Percentiles rank a stretch among this genome's conserved stretches.
Evolutionary conservation across 2,888 invertebrate genomes (phyloP).

Genomic region (Drosophila suboccidentalis): DNA sequence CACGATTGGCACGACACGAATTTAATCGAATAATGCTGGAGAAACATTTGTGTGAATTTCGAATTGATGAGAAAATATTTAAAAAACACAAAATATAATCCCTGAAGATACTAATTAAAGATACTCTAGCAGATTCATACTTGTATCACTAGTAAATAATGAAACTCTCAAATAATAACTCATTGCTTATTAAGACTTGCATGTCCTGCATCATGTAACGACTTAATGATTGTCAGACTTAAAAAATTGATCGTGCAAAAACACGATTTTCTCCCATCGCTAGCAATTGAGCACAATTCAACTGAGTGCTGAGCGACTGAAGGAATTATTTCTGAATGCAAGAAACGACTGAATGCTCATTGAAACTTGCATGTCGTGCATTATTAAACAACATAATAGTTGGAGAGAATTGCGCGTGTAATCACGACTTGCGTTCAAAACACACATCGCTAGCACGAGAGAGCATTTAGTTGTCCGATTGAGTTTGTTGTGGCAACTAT

Average conservation of each 20-base stretch:
- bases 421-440: conserved; percentile 18
- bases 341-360: not conserved
- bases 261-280: conserved; percentile 37
- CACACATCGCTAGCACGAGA: conserved; percentile 38
- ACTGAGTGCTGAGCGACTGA: conserved; percentile 3
- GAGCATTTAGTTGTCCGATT: conserved; percentile 33
- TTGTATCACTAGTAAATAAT: not conserved
- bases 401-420: not conserved
- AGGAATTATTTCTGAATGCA: not conserved
- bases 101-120: too few species aligned
- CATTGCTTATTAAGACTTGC: not conserved
- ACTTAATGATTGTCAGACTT: not conserved
- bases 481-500: conserved; percentile 41
- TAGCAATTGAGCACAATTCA: conserved; percentile 14
- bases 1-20: too few species aligned
- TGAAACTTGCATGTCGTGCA: conserved; percentile 2
- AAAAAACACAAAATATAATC: too few species aligned
- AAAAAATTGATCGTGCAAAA: not conserved
- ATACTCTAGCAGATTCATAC: not conserved
- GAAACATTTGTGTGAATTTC: too few species aligned
- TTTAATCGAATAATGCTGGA: too few species aligned
- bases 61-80: too few species aligned
- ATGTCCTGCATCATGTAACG: conserved; percentile 3
- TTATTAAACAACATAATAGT: not conserved
- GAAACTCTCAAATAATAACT: too few species aligned